A percentile compares a stretch with the other conserved stretches of the same genome.
These are phyloP conservation scores for Hirtodrosophila histrioides DNA, from an alignment of 2,888 invertebrate genomes.

Conservation along the genomic window DNA sequence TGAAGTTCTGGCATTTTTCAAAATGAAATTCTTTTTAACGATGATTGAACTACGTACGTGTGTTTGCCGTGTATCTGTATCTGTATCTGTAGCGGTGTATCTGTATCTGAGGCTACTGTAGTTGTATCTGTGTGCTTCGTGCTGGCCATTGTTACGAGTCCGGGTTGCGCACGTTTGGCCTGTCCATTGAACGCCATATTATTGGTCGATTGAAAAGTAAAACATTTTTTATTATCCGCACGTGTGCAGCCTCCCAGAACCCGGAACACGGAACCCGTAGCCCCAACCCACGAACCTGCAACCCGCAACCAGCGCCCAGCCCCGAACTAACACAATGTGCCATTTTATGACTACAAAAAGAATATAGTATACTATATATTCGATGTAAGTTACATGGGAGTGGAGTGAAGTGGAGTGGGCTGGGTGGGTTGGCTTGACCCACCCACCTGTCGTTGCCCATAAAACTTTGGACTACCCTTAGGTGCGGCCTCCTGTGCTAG, in stretches of 20 bases:
- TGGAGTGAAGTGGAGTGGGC: slow-evolving; percentile 15
- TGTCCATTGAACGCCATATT: slow-evolving; percentile 79
- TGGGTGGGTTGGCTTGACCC: slow-evolving; percentile 50
- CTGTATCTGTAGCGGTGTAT: slow-evolving; percentile 9
- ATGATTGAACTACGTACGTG: slow-evolving; percentile 70
- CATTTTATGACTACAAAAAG: slow-evolving; percentile 65
- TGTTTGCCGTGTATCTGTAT: slow-evolving; percentile 5
- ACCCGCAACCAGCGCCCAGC: slow-evolving; percentile 1
- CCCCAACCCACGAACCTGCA: too few species aligned
- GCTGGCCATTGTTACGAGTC: slow-evolving; percentile 54
- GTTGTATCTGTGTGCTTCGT: slow-evolving; percentile 21
- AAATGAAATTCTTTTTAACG: slow-evolving; percentile 79
- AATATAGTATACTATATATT: slow-evolving; percentile 25
- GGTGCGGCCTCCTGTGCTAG: slow-evolving; percentile 52
- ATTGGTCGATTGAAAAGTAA: slow-evolving; percentile 81
- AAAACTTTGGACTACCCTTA: slow-evolving; percentile 77
- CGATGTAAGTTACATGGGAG: slow-evolving; percentile 21
- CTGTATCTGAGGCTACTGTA: slow-evolving; percentile 8
- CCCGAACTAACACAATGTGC: slow-evolving; percentile 48
- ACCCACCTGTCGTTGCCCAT: slow-evolving; percentile 71
- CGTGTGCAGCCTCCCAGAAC: slow-evolving; percentile 68
- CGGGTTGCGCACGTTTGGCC: slow-evolving; percentile 70
- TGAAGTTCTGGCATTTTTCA: slow-evolving; percentile 78
- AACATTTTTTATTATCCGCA: slow-evolving; percentile 79
- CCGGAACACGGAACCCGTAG: neutral